These are phyloP conservation scores for Papilio helenus DNA, from an alignment of 1,140 invertebrate genomes.

Conservation along the genomic window DNA sequence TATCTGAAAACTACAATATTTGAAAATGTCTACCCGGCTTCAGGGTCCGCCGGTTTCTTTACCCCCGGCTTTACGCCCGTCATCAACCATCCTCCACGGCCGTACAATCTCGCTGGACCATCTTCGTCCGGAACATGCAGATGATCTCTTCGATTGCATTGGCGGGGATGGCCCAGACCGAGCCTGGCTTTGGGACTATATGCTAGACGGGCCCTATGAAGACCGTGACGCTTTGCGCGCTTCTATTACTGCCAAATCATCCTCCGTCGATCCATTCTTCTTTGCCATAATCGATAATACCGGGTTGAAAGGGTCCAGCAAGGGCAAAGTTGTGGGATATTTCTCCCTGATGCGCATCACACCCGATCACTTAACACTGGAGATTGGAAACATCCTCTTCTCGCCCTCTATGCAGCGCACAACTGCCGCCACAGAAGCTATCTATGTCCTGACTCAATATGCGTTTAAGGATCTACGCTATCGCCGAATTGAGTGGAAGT, in stretches of 20 bases:
- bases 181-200: background rate
- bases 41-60: background rate
- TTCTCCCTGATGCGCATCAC: constrained; percentile 23
- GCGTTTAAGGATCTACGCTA: constrained; percentile 36
- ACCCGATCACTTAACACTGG: background rate
- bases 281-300: constrained; percentile 11
- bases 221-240: background rate
- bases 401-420: background rate
- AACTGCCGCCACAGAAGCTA: constrained; percentile 13
- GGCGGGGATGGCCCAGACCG: background rate
- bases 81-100: background rate
- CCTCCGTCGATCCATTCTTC: background rate
- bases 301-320: background rate
- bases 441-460: constrained; percentile 27
- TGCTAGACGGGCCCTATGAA: background rate
- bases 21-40: background rate
- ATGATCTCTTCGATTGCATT: background rate
- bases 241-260: background rate
- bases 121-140: background rate
- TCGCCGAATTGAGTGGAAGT: constrained; percentile 38
- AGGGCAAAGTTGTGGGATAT: background rate
- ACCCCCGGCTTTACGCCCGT: background rate
- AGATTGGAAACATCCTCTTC: constrained; percentile 5
- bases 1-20: too few relatives aligned
- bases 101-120: constrained; percentile 1